These are phyloP conservation scores for Melanostoma mellinum DNA, from an alignment of 2,888 invertebrate genomes.

Conservation along the genomic window DNA sequence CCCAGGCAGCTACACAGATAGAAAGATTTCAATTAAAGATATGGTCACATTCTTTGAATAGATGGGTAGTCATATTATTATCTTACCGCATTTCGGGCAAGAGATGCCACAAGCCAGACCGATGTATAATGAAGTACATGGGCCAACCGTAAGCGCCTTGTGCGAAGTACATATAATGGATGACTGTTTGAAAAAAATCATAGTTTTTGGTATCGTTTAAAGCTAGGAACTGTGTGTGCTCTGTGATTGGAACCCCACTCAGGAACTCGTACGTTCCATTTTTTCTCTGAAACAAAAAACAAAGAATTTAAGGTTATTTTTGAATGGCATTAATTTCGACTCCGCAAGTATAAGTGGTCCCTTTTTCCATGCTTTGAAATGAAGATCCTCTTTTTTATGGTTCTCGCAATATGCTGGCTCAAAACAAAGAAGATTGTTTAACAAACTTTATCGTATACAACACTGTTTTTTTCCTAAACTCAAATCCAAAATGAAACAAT, in stretches of 20 bases:
- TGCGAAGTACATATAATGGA: slow-evolving; percentile 93
- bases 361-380: no score
- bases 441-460: no score
- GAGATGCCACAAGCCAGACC: slow-evolving; percentile 88
- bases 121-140: slow-evolving; percentile 89
- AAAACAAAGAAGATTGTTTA: no score
- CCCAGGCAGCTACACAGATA: slow-evolving; percentile 78
- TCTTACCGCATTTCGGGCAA: slow-evolving; percentile 86
- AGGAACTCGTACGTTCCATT: slow-evolving; percentile 93
- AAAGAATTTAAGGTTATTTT: not conserved
- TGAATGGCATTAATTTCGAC: no score
- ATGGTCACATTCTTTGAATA: slow-evolving; percentile 11
- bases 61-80: not conserved
- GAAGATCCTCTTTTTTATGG: no score
- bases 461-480: no score
- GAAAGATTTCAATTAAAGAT: slow-evolving; percentile 25
- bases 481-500: no score
- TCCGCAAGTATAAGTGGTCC: no score
- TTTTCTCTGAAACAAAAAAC: slow-evolving; percentile 84
- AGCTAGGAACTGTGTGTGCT: slow-evolving; percentile 90
- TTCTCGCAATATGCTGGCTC: no score
- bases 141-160: slow-evolving; percentile 95
- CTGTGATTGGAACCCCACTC: slow-evolving; percentile 92
- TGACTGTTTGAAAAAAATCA: slow-evolving; percentile 87
- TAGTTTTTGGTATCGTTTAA: slow-evolving; percentile 88